These are phyloP conservation scores for Lampropteryx suffumata DNA, from an alignment of 2,888 invertebrate genomes.

Conservation along the genomic window DNA sequence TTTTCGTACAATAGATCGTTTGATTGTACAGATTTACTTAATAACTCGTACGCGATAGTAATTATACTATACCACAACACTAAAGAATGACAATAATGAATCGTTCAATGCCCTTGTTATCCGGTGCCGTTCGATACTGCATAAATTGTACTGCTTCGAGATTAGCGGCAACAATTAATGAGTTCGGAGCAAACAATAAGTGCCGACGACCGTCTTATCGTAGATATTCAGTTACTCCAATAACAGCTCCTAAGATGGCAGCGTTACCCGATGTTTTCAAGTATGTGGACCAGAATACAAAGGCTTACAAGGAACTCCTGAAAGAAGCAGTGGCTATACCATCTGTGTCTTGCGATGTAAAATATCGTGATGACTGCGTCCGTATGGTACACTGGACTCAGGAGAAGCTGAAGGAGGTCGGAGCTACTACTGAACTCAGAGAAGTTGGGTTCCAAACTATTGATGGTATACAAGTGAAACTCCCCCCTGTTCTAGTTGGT, in stretches of 20 bases:
- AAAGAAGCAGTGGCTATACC: conserved; percentile 95
- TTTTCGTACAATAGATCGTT: no score
- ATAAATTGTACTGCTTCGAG: conserved; percentile 44
- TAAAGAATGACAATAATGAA: conserved; percentile 19
- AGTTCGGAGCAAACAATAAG: conserved; percentile 31
- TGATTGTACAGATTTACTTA: no score
- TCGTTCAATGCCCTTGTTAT: conserved; percentile 37
- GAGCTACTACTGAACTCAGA: conserved; percentile 87
- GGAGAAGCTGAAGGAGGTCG: conserved; percentile 86
- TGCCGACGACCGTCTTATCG: conserved; percentile 36
- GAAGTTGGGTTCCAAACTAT: conserved; percentile 90
- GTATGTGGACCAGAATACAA: conserved; percentile 90
- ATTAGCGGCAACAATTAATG: conserved; percentile 46
- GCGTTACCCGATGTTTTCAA: conserved; percentile 80
- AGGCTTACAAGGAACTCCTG: conserved; percentile 89
- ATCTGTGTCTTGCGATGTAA: conserved; percentile 96
- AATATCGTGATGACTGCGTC: conserved; percentile 89
- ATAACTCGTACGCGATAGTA: neutral
- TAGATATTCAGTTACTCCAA: conserved; percentile 47
- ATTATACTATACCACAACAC: conserved; percentile 9
- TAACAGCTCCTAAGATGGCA: conserved; percentile 58
- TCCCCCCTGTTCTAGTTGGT: conserved; percentile 94
- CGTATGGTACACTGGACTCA: conserved; percentile 94
- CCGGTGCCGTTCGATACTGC: conserved; percentile 33
- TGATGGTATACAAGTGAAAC: conserved; percentile 87